Evolutionary conservation across 2,888 invertebrate genomes (phyloP), one percentile per base, ranked within the genome.

Genomic region (Galeruca laticollis): DNA sequence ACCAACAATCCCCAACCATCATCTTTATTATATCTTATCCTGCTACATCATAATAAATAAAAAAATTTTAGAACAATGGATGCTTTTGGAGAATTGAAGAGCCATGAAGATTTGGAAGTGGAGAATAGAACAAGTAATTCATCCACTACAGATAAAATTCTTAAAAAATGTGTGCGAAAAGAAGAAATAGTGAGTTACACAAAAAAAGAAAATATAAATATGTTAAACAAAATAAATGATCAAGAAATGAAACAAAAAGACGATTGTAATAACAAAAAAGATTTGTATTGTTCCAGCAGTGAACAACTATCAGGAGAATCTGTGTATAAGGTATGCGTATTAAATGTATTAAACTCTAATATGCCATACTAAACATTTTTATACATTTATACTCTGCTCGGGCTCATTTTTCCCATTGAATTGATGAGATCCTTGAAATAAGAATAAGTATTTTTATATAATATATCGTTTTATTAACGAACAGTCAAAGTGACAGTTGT

Each of bases 231-330:
- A 47, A 15, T 8, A 15, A 15, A 6, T 15, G 47, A 73, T 68
- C 13, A 66, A 70, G 10, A 71, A 64, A 40, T 26, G 4, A 43
- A 59, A 21, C 13, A 31, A 59, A 13, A 18, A 43, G 18, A 20
- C 6, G n/a, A 15, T 20, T 10, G 20, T 51, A 47, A n/a, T 15
- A 10, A 11, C 11, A 31, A 9, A 9, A 33, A 49, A n/a, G 8
- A 18, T 1, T 15, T n/a, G 11, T n/a, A 35, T 1, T 33, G 31
- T 49, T 49, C 61, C 13, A 61, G 49, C 33, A 49, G 33, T 10
- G 61, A 43, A 6, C 49, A 78, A 4, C 54, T 73, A 13, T 80
- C 81, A 0, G 80, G 80, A 21, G 81, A 81, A 59, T 80, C 80
- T 0, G 59, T 79, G 3, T 79, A 76, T 52, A 80, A 80, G 68